Evolutionary conservation across 2,113 vertebrate genomes (phyloP), one percentile per base, ranked within the genome.

Genomic region (Nibea coibor): DNA sequence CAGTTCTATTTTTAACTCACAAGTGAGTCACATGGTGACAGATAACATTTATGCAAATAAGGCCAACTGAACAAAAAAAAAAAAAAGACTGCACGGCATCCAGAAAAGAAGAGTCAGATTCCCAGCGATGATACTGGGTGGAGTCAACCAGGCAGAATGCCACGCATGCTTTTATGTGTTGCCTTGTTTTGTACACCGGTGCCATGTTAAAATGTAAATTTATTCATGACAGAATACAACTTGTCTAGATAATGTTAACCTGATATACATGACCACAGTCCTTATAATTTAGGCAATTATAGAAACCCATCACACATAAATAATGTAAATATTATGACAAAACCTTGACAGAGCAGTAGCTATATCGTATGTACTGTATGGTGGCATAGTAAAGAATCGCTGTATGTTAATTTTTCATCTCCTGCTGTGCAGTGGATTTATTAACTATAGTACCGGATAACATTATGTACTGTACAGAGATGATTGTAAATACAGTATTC

Each of bases 1-100:
- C 71, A 69, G 4, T 73, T 83, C 81, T 93, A 91, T 94, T 89
- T 88, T 89, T 91, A 91, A 67, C 83, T 89, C 53, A 16, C 63
- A 71, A 68, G 68, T 48, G 45, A 80, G 78, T 26, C 24, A 26
- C 79, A 66, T 73, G 75, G 78, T 80, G 75, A 80, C 80, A 81
- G 67, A 74, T 45, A 62, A 43, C 31, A 56, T 67, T 71, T 72
- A 91, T 80, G 54, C 54, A 88, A 88, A 91, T 78, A 7, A 84
- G 14, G n/a, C 35, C 75, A 71, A 66, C 58, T 56, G 35, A 9
- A 75, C 65, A 80, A 20, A 66, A 39, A 58, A 65, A 80, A 19
- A 69, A 39, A 57, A 65, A 63, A 50, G 68, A 45, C n/a, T 59
- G 14, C 50, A 75, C 14, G 39, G 71, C 3, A 78, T 85, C 53